These are phyloP conservation scores for Onchidella celtica DNA, from an alignment of 2,888 invertebrate genomes.

Conservation along the genomic window DNA sequence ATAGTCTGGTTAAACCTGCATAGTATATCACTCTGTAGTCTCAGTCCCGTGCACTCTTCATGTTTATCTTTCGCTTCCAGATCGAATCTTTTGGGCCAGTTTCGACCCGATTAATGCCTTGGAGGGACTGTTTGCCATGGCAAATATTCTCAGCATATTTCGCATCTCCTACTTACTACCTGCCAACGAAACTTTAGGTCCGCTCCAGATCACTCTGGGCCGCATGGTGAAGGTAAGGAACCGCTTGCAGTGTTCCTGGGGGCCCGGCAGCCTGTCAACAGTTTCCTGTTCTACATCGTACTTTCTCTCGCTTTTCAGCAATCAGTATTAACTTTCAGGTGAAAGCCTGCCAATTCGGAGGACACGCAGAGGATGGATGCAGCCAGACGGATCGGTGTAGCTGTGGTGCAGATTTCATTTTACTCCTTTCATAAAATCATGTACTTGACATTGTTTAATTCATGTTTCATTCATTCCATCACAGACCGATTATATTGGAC, in stretches of 20 bases:
- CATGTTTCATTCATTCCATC: conserved; percentile 11
- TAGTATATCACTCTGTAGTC: no score
- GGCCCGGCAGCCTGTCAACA: no score
- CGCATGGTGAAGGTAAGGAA: conserved; percentile 72
- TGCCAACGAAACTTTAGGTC: conserved; percentile 76
- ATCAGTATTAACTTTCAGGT: no score
- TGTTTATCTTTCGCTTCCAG: conserved; percentile 53
- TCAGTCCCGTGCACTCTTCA: background rate
- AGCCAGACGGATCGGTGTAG: no score
- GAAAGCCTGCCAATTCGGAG: no score
- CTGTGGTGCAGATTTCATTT: no score
- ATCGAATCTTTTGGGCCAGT: conserved; percentile 74
- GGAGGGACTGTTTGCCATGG: conserved; percentile 57
- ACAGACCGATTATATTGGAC: conserved; percentile 75
- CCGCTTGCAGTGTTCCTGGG: background rate
- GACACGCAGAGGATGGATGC: no score
- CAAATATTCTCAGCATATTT: background rate
- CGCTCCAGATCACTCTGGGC: conserved; percentile 75
- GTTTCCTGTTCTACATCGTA: no score
- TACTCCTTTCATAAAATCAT: no score
- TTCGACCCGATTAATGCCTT: conserved; percentile 70
- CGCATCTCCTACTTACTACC: conserved; percentile 63
- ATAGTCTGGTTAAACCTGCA: no score
- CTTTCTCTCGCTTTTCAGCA: no score
- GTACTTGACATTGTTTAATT: no score